Conservation (phyloP, 2,113 vertebrate genomes). For the Piprites chloris region DNA sequence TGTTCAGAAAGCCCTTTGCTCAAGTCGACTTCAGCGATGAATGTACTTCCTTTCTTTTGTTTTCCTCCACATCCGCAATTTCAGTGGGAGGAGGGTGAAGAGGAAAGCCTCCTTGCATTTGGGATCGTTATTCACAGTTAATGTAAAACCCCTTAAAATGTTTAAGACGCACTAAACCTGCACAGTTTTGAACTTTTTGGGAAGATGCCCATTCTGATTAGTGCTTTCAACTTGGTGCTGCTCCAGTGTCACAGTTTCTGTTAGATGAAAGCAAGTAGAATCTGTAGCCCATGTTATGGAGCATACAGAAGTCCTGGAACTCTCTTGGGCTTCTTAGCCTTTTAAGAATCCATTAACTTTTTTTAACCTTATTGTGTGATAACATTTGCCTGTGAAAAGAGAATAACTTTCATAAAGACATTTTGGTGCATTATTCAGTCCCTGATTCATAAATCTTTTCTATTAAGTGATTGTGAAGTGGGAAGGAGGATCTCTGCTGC, state of each 20-base stretch:
- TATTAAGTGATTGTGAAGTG: not conserved
- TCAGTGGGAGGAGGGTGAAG: slow-evolving; percentile 30
- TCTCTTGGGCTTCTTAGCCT: not conserved
- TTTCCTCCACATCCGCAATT: slow-evolving; percentile 67
- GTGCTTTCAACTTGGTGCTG: not conserved
- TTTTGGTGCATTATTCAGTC: not conserved
- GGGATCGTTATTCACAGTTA: not conserved
- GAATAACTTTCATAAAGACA: not conserved
- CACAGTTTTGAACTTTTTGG: not conserved
- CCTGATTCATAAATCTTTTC: not conserved
- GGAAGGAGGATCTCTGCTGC: not conserved
- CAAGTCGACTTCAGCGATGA: slow-evolving; percentile 49
- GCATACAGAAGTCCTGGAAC: not conserved
- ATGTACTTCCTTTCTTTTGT: slow-evolving; percentile 77
- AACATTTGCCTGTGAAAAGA: not conserved
- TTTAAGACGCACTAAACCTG: not conserved
- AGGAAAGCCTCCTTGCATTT: not conserved
- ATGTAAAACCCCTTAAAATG: fast-evolving
- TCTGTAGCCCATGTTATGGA: fast-evolving
- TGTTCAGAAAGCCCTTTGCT: slow-evolving; percentile 65
- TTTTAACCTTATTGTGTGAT: not conserved
- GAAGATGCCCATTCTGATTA: not conserved
- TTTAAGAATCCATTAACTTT: not conserved
- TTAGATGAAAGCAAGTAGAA: not conserved
- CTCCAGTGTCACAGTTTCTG: not conserved